A percentile compares a stretch with the other conserved stretches of the same genome.
These are phyloP conservation scores for Andrena cerasifolii DNA, from an alignment of 1,140 invertebrate genomes.

Conservation along the genomic window DNA sequence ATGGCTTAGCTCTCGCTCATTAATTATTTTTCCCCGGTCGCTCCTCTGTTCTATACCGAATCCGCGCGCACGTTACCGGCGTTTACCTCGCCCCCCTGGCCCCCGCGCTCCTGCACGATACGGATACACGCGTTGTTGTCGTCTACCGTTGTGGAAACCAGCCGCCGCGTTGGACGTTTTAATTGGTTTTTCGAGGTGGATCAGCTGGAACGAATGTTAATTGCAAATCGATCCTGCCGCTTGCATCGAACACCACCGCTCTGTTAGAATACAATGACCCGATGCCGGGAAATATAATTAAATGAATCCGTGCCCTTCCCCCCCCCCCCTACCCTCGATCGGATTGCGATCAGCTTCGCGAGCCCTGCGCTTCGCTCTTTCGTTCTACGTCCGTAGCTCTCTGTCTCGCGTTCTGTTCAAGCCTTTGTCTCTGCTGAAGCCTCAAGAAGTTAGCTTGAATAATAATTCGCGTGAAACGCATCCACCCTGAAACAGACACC, in stretches of 20 bases:
- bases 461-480: too few species aligned
- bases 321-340: too few species aligned
- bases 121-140: slow-evolving; percentile 13
- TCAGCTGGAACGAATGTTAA: slow-evolving; percentile 4
- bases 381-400: neutral
- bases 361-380: neutral
- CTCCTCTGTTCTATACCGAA: neutral
- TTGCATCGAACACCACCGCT: neutral
- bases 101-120: neutral
- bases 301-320: neutral
- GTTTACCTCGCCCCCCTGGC: neutral
- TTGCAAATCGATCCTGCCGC: slow-evolving; percentile 1
- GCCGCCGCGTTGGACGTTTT: slow-evolving; percentile 27
- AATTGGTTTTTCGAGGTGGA: slow-evolving; percentile 22
- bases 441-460: too few species aligned
- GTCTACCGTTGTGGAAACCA: neutral
- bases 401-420: too few species aligned
- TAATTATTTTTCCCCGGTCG: slow-evolving; percentile 50
- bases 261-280: neutral
- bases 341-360: neutral
- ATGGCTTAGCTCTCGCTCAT: slow-evolving; percentile 44
- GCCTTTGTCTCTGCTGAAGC: too few species aligned
- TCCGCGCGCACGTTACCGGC: neutral
- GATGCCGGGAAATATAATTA: slow-evolving; percentile 4
- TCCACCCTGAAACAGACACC: too few species aligned